phyloP scores from a whole-genome alignment of 2,888 invertebrate species.

The Strigamia transsilvanica region DNA sequence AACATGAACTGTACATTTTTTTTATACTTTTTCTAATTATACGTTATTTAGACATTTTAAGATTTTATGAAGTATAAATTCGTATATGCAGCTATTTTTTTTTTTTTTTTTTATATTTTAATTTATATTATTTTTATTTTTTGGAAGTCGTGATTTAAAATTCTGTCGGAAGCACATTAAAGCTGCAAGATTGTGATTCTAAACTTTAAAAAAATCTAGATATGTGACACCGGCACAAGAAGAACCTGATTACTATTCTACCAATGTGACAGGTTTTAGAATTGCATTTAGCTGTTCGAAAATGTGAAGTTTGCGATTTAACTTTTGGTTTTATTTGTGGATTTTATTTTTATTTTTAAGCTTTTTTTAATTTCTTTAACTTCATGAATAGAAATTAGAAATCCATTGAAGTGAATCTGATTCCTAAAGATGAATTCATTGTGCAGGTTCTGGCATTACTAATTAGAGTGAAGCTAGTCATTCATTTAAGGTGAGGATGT shows the following conservation, averaged over 20 bases:
- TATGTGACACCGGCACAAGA: background rate
- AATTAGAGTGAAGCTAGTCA: too few species aligned
- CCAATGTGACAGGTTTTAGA: background rate
- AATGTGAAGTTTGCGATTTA: background rate
- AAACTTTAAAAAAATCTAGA: background rate
- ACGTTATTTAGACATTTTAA: too few species aligned
- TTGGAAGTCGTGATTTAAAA: background rate
- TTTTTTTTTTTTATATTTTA: background rate
- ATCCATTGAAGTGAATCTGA: too few species aligned
- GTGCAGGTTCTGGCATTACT: too few species aligned
- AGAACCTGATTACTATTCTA: constrained; percentile 1
- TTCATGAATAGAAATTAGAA: too few species aligned
- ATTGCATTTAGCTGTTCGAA: background rate
- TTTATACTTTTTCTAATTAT: background rate
- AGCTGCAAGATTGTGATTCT: constrained; percentile 8
- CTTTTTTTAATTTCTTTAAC: too few species aligned
- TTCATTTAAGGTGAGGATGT: too few species aligned
- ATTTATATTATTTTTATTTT: background rate
- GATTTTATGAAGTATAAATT: background rate
- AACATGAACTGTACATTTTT: background rate
- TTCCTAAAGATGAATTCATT: too few species aligned
- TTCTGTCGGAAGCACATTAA: background rate
- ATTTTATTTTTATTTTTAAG: too few species aligned
- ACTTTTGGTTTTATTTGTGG: background rate
- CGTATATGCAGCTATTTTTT: background rate